A percentile compares a stretch with the other conserved stretches of the same genome.
Conservation (phyloP, 64 coral and sea anemone species). For the Dendronephthya gigantea region DNA sequence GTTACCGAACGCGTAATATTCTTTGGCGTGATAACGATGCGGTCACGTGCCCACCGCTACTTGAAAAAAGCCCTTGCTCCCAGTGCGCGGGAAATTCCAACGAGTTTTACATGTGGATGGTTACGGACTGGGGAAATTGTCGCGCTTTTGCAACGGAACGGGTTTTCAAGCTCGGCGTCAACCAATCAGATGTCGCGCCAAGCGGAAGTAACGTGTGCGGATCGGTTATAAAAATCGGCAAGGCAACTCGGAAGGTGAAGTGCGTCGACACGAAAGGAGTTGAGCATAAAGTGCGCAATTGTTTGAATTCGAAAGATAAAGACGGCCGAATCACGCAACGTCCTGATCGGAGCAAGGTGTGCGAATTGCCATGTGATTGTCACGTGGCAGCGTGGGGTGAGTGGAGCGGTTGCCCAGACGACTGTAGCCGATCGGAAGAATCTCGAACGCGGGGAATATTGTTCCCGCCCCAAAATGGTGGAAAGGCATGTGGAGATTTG, state of each 20-base stretch:
- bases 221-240: neutral
- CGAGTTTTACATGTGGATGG: neutral
- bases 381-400: neutral
- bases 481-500: neutral
- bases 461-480: neutral
- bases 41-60: neutral
- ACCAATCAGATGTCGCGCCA: neutral
- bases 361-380: neutral
- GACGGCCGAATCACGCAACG: constrained; percentile 1
- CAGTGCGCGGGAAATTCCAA: neutral
- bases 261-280: neutral
- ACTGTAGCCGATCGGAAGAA: neutral
- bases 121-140: neutral
- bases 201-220: neutral
- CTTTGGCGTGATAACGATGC: neutral
- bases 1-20: neutral
- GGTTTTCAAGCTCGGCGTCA: neutral
- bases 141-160: neutral
- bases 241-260: neutral
- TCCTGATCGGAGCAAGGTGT: neutral
- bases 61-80: neutral
- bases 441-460: neutral
- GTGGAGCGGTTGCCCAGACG: neutral
- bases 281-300: neutral
- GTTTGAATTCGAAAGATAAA: constrained; percentile 8